phyloP scores from a whole-genome alignment of 30 jellyfish, hydroid and myxozoan genomes.

The Aurelia sp. region DNA sequence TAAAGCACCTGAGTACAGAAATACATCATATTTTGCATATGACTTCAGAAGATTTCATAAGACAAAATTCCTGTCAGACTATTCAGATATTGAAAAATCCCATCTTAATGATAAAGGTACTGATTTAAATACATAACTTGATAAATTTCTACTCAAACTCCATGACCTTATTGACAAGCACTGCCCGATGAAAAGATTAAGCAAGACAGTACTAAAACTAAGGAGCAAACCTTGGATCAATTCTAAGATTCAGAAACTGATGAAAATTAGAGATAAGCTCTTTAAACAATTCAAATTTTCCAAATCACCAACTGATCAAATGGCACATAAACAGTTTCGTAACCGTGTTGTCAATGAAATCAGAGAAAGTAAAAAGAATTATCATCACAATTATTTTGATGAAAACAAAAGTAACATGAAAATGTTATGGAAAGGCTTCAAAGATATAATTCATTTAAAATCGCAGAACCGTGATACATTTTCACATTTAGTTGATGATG shows the following conservation, averaged over 20 bases:
- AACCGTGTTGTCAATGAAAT: no score
- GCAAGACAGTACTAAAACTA: not conserved
- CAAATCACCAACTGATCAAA: conserved; percentile 4
- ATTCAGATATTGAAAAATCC: conserved; percentile 14
- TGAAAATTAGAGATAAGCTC: conserved; percentile 18
- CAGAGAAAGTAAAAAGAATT: no score
- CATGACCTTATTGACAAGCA: conserved; percentile 39
- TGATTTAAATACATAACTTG: conserved; percentile 50
- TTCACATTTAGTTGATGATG: not conserved
- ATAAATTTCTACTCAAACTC: conserved; percentile 44
- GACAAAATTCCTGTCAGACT: no score
- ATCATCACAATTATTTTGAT: no score
- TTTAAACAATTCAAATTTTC: conserved; percentile 9
- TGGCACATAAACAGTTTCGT: not conserved
- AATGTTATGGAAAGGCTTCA: not conserved
- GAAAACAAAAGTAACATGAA: not conserved
- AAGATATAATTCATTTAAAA: not conserved
- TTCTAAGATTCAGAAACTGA: conserved; percentile 12
- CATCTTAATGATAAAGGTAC: conserved; percentile 19
- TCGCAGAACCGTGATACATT: not conserved
- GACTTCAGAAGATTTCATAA: no score
- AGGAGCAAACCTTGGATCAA: conserved; percentile 5
- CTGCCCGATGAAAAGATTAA: conserved; percentile 28
- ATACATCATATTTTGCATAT: no score
- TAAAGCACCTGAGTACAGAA: no score